phyloP scores from a whole-genome alignment of 2,797 vertebrate species.

The Hephaestus fuliginosus region DNA sequence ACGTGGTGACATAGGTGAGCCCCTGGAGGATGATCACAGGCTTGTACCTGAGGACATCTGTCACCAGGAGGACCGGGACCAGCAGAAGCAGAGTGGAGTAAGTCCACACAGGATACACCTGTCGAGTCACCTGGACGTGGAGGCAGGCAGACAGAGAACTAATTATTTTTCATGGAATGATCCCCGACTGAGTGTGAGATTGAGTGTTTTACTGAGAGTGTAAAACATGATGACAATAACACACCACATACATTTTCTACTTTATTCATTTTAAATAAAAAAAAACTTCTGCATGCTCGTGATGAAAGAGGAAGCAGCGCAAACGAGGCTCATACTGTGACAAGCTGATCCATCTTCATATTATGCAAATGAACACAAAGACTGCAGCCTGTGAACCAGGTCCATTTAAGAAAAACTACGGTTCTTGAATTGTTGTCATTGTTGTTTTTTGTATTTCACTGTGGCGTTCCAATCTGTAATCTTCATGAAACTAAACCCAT shows the following conservation, averaged over 20 bases:
- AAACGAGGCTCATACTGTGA: slow-evolving; percentile 12
- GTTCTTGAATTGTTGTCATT: slow-evolving; percentile 12
- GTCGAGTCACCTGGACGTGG: slow-evolving; percentile 80
- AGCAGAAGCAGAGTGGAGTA: slow-evolving; percentile 86
- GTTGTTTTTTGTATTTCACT: slow-evolving; percentile 14
- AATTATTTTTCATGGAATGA: slow-evolving; percentile 35
- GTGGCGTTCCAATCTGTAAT: neutral
- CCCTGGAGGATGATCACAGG: slow-evolving; percentile 87
- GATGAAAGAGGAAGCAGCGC: slow-evolving; percentile 18
- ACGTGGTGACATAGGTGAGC: slow-evolving; percentile 74
- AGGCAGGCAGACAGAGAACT: neutral
- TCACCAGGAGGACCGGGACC: slow-evolving; percentile 87
- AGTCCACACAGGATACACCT: slow-evolving; percentile 87
- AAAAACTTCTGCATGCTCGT: neutral
- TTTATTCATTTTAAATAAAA: neutral
- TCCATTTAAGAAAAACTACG: neutral
- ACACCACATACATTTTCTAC: slow-evolving; percentile 14
- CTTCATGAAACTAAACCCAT: neutral
- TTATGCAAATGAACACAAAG: slow-evolving; percentile 29
- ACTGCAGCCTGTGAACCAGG: slow-evolving; percentile 2
- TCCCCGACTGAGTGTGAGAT: neutral
- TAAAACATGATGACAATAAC: neutral
- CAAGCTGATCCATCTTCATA: slow-evolving; percentile 17
- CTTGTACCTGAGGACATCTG: slow-evolving; percentile 89
- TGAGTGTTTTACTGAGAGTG: no score